Evolutionary conservation across 2,797 vertebrate genomes (phyloP), one percentile per base, ranked within the genome.

Genomic region (Pempheris klunzingeri): DNA sequence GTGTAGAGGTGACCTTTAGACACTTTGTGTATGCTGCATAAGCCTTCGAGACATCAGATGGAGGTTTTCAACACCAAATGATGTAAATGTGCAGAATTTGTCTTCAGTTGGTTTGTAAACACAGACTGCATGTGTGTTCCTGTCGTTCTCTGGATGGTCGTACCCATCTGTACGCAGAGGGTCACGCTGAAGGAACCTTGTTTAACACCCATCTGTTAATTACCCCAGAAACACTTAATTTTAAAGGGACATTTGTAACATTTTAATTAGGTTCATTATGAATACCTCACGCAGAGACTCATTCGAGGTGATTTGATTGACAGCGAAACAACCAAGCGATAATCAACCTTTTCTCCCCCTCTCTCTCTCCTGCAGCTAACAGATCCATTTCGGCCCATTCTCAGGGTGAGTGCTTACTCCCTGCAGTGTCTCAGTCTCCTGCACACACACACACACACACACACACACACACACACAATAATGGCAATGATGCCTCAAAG

Each of bases 351-450:
- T 67, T 24, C 71, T 17, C 30, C 22, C 11, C 32, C 49, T 30
- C 36, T 43, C 39, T 78, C 55, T 58, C 58, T 81, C 67, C 67
- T 95, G 84, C 90, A 99, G 98, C 93, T 99, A 95, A 95, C 98
- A 83, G 98, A 99, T 96, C 97, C 97, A 50, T 98, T 98, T 94
- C 96, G 98, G 91, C 97, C 97, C 82, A 97, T 99, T 95, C 92
- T 98, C 93, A 98, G 98, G 97, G 98, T 99, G 96, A 92, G 92
- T 92, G 80, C 86, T 92, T 91, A 63, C 87, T 82, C 38, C 52
- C 41, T 39, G 82, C 82, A 77, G 87, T 4, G 74, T 82, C 81
- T 78, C 90, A 87, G 26, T 1, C 64, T 71, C 82, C 80, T 20
- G 38, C 64, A 59, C 30, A 85, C 90, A 90, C 78, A 81, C 68